Base-by-base conservation (phyloP, 2,113 vertebrate genomes). In the Ageneiosus marmoratus region DNA sequence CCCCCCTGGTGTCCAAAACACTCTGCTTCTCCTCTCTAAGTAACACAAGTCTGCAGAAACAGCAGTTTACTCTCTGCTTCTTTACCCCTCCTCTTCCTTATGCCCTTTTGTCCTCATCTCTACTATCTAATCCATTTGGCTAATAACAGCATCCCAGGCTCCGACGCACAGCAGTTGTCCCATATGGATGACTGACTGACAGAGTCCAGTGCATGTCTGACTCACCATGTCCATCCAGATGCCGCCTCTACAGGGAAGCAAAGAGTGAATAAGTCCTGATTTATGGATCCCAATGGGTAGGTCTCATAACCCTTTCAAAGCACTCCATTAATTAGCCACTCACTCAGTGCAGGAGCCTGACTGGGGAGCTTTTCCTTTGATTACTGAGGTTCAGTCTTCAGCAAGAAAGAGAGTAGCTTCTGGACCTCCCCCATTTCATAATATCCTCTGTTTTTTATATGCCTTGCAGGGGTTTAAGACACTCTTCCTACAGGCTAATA, bases 291-390 rank as follows among this genome's bases (percentile, higher is more conserved):
- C 85, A 72, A 16, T 84, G 87, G 90, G 90, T 89, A 85, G 86
- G 89, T 89, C 89, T 85, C 81, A 84, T 89, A 89, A 89, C 89
- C 90, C 90, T 88, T 89, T 89, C 86, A 89, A 86, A 74, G 89
- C 88, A 89, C 88, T 91, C 86, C 80, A 89, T 91, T 92, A 92
- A 93, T 92, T 91, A 92, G 86, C 87, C 78, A 79, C 86, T 86
- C 86, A 75, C 84, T 87, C 77, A 75, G 87, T 89, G 86, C 89
- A 86, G 90, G 89, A 88, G 87, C 77, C 58, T 41, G 84, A 88
- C 86, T 27, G 81, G 85, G 55, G 72, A 79, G 86, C 87, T 91
- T 88, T 92, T 89, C 41, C 58, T 84, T 87, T 91, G 90, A 92
- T 93, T 93, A 90, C 82, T 60, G 51, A 62, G 89, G 89, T 82